Conservation (phyloP, 2,797 vertebrate species). For the Crenuchus spilurus region DNA sequence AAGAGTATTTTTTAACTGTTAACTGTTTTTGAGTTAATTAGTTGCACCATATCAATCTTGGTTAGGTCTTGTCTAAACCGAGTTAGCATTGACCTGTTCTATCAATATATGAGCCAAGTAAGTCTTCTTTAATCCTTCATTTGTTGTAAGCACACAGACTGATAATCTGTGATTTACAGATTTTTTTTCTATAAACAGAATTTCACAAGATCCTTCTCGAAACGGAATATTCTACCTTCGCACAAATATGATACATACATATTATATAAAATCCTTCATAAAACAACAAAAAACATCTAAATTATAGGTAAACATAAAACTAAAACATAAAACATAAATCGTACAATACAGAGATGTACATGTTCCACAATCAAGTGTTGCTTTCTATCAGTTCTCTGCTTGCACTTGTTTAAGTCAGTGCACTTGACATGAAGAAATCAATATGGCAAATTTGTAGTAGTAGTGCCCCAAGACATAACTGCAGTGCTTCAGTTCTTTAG, state of each 20-base stretch:
- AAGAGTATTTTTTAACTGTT: not conserved
- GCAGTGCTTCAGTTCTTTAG: not conserved
- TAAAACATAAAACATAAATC: constrained; percentile 5
- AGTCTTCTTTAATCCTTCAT: not conserved
- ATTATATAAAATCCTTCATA: constrained; percentile 50
- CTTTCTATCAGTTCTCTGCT: not conserved
- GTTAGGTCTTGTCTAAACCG: too few relatives aligned
- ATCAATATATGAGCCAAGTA: not conserved
- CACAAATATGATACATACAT: not conserved
- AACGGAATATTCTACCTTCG: not conserved
- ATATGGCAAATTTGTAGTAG: too few relatives aligned
- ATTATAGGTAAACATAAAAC: constrained; percentile 19
- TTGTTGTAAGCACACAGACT: not conserved
- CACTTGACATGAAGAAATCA: not conserved
- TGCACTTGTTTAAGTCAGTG: not conserved
- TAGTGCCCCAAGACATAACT: not conserved
- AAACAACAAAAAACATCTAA: constrained; percentile 3
- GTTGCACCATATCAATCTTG: not conserved
- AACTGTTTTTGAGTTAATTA: not conserved
- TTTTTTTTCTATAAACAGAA: constrained; percentile 14
- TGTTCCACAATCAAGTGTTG: not conserved
- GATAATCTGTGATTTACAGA: too few relatives aligned
- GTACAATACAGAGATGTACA: constrained; percentile 10
- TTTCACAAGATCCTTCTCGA: not conserved
- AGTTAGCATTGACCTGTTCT: not conserved